Evolutionary conservation across 1,140 invertebrate genomes (phyloP).

Genomic region (Lutraria rhynchaena): DNA sequence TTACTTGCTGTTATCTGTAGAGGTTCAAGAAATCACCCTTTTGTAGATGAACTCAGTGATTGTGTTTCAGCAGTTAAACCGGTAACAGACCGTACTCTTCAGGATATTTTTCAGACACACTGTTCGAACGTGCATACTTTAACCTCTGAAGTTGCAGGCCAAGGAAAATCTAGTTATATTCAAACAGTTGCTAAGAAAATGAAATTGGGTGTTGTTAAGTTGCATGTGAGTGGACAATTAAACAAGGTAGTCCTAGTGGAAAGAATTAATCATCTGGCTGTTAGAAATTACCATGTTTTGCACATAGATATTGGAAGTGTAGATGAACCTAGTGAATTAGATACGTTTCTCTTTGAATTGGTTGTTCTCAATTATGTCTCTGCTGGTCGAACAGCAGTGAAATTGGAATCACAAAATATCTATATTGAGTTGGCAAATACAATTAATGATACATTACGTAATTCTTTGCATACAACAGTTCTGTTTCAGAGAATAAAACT

Average conservation of each 20-base stretch:
- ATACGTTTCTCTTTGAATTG: constrained; percentile 64
- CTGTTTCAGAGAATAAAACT: constrained; percentile 55
- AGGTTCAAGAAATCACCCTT: constrained; percentile 48
- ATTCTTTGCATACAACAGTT: constrained; percentile 55
- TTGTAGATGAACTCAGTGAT: constrained; percentile 49
- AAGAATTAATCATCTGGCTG: constrained; percentile 9
- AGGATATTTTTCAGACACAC: constrained; percentile 13
- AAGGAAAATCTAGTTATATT: constrained; percentile 61
- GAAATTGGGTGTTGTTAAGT: background rate
- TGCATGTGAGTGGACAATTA: constrained; percentile 61
- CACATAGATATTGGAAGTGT: constrained; percentile 63
- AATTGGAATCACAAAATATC: constrained; percentile 27
- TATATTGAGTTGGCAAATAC: constrained; percentile 68
- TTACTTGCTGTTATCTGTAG: constrained; percentile 55
- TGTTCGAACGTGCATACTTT: constrained; percentile 35
- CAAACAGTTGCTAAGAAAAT: constrained; percentile 12
- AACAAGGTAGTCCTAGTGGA: constrained; percentile 23
- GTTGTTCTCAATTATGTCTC: constrained; percentile 56
- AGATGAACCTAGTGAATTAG: constrained; percentile 50
- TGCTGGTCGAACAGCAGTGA: constrained; percentile 23
- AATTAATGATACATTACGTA: constrained; percentile 51
- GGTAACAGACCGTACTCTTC: constrained; percentile 2
- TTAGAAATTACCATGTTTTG: constrained; percentile 42
- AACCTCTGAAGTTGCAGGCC: constrained; percentile 61
- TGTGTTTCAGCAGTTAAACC: constrained; percentile 14